Conservation (phyloP, 2,888 invertebrate genomes). For the Philopedon plagiatum region DNA sequence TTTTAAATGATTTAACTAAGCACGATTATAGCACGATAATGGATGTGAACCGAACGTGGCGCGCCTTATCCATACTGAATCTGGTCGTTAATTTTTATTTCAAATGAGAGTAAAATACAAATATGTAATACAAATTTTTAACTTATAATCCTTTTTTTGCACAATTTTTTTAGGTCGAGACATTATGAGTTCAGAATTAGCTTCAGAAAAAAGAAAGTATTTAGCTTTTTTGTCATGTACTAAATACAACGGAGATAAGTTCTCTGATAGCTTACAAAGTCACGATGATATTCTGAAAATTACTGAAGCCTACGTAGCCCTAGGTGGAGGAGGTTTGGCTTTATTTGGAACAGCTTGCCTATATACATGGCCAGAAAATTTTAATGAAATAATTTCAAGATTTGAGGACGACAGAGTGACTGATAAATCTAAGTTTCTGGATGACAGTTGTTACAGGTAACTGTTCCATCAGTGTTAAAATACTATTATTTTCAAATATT, state of each 20-base stretch:
- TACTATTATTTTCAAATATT: too few species aligned
- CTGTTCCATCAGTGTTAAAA: too few species aligned
- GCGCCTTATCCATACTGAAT: too few species aligned
- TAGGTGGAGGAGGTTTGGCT: constrained; percentile 93
- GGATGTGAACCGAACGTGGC: too few species aligned
- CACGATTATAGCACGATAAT: too few species aligned
- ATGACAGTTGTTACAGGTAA: constrained; percentile 90
- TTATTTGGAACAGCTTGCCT: constrained; percentile 92
- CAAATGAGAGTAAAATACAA: too few species aligned
- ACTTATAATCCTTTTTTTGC: neutral
- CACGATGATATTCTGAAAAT: constrained; percentile 80
- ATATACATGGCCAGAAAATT: constrained; percentile 87
- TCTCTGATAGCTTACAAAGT: constrained; percentile 71
- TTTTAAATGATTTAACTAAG: too few species aligned
- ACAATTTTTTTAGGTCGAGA: constrained; percentile 86
- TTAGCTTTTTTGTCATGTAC: constrained; percentile 92
- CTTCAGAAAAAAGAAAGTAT: constrained; percentile 83
- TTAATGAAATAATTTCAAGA: constrained; percentile 76
- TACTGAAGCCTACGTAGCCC: constrained; percentile 88
- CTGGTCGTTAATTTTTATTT: too few species aligned
- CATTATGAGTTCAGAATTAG: constrained; percentile 79
- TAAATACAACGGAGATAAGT: constrained; percentile 64
- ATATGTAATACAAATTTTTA: too few species aligned
- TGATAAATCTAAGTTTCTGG: constrained; percentile 83
- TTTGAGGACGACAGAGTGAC: constrained; percentile 77